phyloP scores from a whole-genome alignment of 1,140 invertebrate species.

The Sitodiplosis mosellana region DNA sequence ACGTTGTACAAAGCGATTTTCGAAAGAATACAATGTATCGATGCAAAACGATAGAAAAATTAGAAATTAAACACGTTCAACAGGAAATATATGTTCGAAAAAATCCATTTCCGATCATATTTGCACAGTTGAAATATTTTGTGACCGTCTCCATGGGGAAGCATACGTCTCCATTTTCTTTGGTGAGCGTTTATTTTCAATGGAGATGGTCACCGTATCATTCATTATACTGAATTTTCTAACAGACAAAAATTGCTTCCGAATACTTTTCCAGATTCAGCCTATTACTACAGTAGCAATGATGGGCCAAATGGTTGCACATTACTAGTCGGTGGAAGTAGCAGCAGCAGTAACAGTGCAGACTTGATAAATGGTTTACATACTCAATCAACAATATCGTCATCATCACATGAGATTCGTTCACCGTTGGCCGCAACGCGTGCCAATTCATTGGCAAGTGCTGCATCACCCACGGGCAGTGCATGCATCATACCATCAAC shows the following conservation, averaged over 20 bases:
- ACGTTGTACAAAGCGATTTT: too few relatives aligned
- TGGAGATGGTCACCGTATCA: too few relatives aligned
- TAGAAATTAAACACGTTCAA: too few relatives aligned
- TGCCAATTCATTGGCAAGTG: slow-evolving; percentile 47
- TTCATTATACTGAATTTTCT: not conserved
- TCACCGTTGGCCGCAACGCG: slow-evolving; percentile 48
- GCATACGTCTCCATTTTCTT: slow-evolving; percentile 1
- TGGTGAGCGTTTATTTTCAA: not conserved
- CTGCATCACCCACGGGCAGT: slow-evolving; percentile 50
- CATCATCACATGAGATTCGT: slow-evolving; percentile 28
- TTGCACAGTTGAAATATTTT: too few relatives aligned
- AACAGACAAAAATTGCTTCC: too few relatives aligned
- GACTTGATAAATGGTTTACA: slow-evolving; percentile 22
- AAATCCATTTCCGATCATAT: too few relatives aligned
- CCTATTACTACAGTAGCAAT: slow-evolving; percentile 39
- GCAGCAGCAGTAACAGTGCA: not conserved
- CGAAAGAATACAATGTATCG: too few relatives aligned
- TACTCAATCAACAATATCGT: slow-evolving; percentile 23
- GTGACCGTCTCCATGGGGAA: too few relatives aligned
- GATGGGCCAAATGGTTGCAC: slow-evolving; percentile 26
- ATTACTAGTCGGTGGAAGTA: not conserved
- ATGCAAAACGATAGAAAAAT: too few relatives aligned
- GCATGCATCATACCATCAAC: slow-evolving; percentile 37
- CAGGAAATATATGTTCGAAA: too few relatives aligned
- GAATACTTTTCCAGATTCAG: slow-evolving; percentile 38